These are phyloP conservation scores for Cephus spinipes DNA, from an alignment of 2,888 invertebrate genomes.

Conservation along the genomic window DNA sequence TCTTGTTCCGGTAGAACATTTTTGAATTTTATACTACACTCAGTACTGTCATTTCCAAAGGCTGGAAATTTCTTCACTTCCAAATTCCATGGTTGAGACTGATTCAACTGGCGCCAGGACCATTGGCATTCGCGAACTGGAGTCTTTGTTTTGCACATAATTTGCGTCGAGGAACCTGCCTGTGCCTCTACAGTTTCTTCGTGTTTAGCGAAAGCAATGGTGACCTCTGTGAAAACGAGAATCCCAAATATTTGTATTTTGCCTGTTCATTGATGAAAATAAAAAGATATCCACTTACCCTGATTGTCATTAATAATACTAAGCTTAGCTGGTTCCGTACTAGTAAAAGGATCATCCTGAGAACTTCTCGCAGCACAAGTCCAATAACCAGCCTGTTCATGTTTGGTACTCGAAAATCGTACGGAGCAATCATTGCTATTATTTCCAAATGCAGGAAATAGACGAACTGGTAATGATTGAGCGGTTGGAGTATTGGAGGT, in stretches of 20 bases:
- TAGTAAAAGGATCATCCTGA: slow-evolving; percentile 53
- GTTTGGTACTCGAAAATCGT: slow-evolving; percentile 58
- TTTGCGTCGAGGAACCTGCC: slow-evolving; percentile 54
- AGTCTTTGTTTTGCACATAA: slow-evolving; percentile 53
- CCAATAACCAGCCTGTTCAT: slow-evolving; percentile 64
- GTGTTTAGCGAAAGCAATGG: slow-evolving; percentile 48
- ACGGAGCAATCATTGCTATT: slow-evolving; percentile 64
- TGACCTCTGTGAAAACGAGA: slow-evolving; percentile 33
- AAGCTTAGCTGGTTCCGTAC: slow-evolving; percentile 58
- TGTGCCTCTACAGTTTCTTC: slow-evolving; percentile 53
- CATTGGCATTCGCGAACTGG: slow-evolving; percentile 61
- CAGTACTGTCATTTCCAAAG: slow-evolving; percentile 56
- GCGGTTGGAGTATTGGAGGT: slow-evolving; percentile 39
- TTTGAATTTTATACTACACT: slow-evolving; percentile 60
- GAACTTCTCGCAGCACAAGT: slow-evolving; percentile 60
- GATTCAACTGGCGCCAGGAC: slow-evolving; percentile 61
- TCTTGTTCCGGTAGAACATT: slow-evolving; percentile 59
- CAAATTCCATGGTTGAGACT: slow-evolving; percentile 59
- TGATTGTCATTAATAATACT: slow-evolving; percentile 50
- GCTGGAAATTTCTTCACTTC: slow-evolving; percentile 58
- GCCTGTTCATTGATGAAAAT: neutral
- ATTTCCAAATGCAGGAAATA: slow-evolving; percentile 62
- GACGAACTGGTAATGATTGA: slow-evolving; percentile 54
- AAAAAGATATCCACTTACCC: slow-evolving; percentile 34
- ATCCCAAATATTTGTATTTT: neutral